phyloP scores from a whole-genome alignment of 2,797 vertebrate species.

The Enoplosus armatus region DNA sequence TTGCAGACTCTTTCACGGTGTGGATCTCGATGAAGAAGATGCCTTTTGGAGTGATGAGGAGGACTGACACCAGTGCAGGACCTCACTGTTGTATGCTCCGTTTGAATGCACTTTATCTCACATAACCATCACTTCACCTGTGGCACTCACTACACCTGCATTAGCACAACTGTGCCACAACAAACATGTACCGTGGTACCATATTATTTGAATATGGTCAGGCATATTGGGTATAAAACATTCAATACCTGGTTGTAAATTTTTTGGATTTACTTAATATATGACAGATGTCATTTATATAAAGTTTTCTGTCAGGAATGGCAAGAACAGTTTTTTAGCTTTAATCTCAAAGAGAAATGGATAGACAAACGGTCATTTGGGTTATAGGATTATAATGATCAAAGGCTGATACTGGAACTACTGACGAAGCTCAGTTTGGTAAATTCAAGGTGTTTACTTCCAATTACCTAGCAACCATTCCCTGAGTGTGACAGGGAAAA shows the following conservation, averaged over 20 bases:
- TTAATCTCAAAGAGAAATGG: background rate
- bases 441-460: background rate
- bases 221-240: constrained; percentile 3
- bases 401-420: background rate
- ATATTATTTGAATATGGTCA: constrained; percentile 5
- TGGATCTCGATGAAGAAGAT: constrained; percentile 80
- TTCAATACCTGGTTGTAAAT: background rate
- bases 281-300: background rate
- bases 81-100: constrained; percentile 35
- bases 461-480: background rate
- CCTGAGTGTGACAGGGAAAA: background rate
- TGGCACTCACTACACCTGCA: constrained; percentile 19
- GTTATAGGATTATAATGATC: background rate
- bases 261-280: constrained; percentile 4
- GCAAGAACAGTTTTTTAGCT: background rate
- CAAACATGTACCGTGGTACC: background rate
- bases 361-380: background rate
- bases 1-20: constrained; percentile 85
- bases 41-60: constrained; percentile 85
- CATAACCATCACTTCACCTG: constrained; percentile 31
- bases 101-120: constrained; percentile 76
- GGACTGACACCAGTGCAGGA: constrained; percentile 66
- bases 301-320: background rate
- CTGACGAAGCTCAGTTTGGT: background rate
- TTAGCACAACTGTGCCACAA: constrained; percentile 15